Conservation (phyloP, 2,797 vertebrate species). For the Megaceryle alcyon region DNA sequence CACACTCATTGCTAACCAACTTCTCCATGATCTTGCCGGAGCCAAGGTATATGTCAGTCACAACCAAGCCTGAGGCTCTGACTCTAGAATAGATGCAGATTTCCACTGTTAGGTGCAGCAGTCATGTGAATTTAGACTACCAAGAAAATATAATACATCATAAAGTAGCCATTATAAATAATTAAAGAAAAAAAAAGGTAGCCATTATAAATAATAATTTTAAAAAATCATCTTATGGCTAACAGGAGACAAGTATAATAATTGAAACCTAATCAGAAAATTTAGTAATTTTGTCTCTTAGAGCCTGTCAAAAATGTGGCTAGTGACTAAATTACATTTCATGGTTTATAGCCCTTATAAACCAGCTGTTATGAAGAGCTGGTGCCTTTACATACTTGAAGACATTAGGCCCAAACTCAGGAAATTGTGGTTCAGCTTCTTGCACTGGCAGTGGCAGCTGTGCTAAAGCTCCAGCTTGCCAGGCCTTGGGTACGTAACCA, state of each 20-base stretch:
- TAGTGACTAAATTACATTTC: not conserved
- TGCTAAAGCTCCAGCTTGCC: not conserved
- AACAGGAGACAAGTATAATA: not conserved
- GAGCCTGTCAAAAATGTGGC: not conserved
- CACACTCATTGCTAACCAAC: not conserved
- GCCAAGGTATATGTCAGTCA: not conserved
- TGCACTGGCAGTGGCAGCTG: not conserved
- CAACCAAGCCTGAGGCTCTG: not conserved
- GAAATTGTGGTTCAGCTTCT: not conserved
- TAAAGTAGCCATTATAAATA: not conserved
- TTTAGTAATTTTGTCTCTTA: not conserved
- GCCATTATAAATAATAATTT: not conserved
- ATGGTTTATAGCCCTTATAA: not conserved
- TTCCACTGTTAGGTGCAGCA: not conserved
- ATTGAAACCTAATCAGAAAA: not conserved
- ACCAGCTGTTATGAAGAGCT: not conserved
- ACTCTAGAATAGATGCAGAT: not conserved
- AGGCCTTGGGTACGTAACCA: fast-evolving
- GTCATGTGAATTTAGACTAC: not conserved
- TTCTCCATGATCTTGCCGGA: not conserved
- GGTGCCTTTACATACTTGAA: not conserved
- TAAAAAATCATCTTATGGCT: not conserved
- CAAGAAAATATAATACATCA: not conserved
- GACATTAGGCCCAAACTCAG: not conserved
- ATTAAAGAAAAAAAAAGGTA: not conserved